phyloP scores from a whole-genome alignment of 2,797 vertebrate genomes.

The Coreius guichenoti region DNA sequence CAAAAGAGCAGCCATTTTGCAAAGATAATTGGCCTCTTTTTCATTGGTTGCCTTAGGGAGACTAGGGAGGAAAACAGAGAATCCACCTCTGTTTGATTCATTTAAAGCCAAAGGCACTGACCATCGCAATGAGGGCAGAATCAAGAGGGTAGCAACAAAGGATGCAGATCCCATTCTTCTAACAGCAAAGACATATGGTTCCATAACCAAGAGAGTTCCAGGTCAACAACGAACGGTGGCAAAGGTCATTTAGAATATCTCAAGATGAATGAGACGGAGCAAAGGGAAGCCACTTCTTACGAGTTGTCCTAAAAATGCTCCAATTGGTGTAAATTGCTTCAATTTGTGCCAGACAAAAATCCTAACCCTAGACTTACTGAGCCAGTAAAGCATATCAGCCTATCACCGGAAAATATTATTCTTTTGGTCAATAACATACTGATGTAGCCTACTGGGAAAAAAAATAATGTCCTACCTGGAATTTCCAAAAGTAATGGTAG shows the following conservation, averaged over 20 bases:
- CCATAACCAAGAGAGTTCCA: slow-evolving; percentile 41
- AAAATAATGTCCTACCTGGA: too few species aligned
- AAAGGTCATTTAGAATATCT: not conserved
- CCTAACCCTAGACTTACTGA: not conserved
- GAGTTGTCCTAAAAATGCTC: not conserved
- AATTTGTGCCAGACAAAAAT: not conserved
- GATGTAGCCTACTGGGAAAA: too few species aligned
- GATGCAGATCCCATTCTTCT: slow-evolving; percentile 15
- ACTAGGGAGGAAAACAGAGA: slow-evolving; percentile 38
- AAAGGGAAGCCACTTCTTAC: slow-evolving; percentile 1
- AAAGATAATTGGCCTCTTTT: slow-evolving; percentile 74
- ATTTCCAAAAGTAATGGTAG: too few species aligned
- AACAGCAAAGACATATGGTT: slow-evolving; percentile 28
- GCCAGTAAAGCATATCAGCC: too few species aligned
- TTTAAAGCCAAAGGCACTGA: slow-evolving; percentile 58
- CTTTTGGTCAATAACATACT: too few species aligned
- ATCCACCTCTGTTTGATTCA: slow-evolving; percentile 56
- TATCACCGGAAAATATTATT: too few species aligned
- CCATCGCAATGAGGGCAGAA: slow-evolving; percentile 49
- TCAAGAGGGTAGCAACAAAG: slow-evolving; percentile 47
- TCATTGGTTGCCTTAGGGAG: slow-evolving; percentile 62
- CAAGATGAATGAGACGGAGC: not conserved
- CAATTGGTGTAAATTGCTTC: not conserved
- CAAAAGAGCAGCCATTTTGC: slow-evolving; percentile 68
- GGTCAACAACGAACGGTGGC: not conserved